Percentiles rank a stretch among this genome's conserved stretches.
These are phyloP conservation scores for Tanypteryx hageni DNA, from an alignment of 2,888 invertebrate species.

Conservation along the genomic window DNA sequence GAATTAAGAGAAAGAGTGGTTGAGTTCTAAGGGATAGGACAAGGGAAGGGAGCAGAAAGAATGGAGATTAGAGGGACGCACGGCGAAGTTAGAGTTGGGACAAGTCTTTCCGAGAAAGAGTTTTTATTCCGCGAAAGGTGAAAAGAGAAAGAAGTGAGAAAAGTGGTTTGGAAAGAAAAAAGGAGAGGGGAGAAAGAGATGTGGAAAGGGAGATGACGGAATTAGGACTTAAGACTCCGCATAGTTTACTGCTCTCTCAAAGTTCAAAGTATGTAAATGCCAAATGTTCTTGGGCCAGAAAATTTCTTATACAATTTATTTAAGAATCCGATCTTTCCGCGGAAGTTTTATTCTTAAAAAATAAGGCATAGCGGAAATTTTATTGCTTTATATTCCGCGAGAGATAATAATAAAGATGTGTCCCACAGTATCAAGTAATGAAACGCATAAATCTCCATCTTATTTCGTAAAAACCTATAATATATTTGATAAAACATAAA, in stretches of 20 bases:
- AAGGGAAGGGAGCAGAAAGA: not conserved
- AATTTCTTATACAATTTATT: not conserved
- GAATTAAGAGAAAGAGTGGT: slow-evolving; percentile 10
- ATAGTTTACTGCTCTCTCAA: not conserved
- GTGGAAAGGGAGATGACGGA: not conserved
- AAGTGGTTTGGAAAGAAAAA: not conserved
- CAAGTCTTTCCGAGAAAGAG: not conserved
- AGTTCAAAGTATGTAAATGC: slow-evolving; percentile 4
- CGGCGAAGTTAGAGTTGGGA: slow-evolving; percentile 1
- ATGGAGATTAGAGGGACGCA: not conserved
- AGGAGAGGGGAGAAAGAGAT: not conserved
- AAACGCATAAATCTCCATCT: too few species aligned
- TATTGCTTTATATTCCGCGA: too few species aligned
- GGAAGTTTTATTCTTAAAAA: too few species aligned
- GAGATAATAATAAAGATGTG: too few species aligned
- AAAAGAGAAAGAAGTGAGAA: not conserved
- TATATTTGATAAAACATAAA: too few species aligned
- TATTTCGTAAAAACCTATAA: too few species aligned
- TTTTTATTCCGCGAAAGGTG: not conserved
- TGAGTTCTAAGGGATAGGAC: not conserved
- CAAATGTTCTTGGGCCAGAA: not conserved
- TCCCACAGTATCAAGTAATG: too few species aligned
- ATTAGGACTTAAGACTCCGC: not conserved
- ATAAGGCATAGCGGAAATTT: too few species aligned
- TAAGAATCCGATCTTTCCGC: too few species aligned